phyloP scores from a whole-genome alignment of 2,113 vertebrate genomes.

The Haemorhous mexicanus region DNA sequence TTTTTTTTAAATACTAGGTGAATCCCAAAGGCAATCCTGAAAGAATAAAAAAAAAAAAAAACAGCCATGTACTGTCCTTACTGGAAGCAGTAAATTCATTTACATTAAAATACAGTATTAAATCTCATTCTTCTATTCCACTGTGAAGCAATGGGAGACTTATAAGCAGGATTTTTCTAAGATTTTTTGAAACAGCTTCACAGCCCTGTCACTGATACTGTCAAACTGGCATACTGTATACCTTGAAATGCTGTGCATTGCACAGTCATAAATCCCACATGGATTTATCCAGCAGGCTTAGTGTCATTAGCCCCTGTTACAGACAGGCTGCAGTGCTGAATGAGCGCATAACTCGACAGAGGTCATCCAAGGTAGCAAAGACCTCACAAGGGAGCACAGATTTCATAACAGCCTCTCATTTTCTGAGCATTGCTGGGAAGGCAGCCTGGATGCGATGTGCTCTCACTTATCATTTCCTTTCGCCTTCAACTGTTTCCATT shows the following conservation, averaged over 20 bases:
- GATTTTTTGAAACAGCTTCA: slow-evolving; percentile 10
- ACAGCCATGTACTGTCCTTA: not conserved
- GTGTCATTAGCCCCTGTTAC: not conserved
- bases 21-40: not conserved
- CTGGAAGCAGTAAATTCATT: not conserved
- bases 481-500: not conserved
- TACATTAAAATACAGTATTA: not conserved
- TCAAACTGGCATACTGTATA: not conserved
- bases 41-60: not conserved
- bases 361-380: slow-evolving; percentile 55
- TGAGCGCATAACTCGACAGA: slow-evolving; percentile 10
- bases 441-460: not conserved
- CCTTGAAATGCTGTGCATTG: not conserved
- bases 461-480: not conserved
- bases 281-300: slow-evolving; percentile 38
- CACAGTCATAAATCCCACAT: slow-evolving; percentile 16
- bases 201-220: slow-evolving; percentile 1
- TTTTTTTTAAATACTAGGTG: not conserved
- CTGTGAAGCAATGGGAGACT: not conserved
- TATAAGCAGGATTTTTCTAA: not conserved
- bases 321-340: slow-evolving; percentile 20
- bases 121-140: not conserved
- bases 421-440: not conserved
- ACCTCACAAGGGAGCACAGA: not conserved
- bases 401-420: slow-evolving; percentile 22